These are phyloP conservation scores for Ditylenchus dipsaci DNA, from an alignment of 1,140 invertebrate genomes.

Conservation along the genomic window DNA sequence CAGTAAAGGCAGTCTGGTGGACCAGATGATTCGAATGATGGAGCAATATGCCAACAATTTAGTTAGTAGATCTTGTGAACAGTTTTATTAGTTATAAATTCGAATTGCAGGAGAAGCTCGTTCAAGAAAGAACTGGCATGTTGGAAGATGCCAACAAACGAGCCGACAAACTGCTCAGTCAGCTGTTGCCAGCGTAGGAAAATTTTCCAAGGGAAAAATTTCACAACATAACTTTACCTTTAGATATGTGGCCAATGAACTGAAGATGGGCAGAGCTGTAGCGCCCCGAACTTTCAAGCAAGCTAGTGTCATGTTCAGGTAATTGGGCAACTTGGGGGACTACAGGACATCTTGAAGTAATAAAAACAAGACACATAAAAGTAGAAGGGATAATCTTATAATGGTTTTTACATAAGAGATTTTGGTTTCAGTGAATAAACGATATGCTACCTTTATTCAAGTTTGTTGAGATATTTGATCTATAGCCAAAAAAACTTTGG, in stretches of 20 bases:
- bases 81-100: too few relatives aligned
- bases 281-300: constrained; percentile 50
- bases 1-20: constrained; percentile 53
- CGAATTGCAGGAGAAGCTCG: constrained; percentile 75
- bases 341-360: too few relatives aligned
- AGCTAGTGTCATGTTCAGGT: constrained; percentile 80
- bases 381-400: too few relatives aligned
- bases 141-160: constrained; percentile 55
- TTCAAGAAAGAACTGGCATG: constrained; percentile 79
- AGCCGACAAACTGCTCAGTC: constrained; percentile 54
- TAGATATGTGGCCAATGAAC: constrained; percentile 55
- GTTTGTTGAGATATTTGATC: too few relatives aligned
- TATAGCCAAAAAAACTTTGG: too few relatives aligned
- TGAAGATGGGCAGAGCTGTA: constrained; percentile 53
- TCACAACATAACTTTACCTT: not conserved
- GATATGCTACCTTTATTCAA: too few relatives aligned
- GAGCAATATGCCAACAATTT: constrained; percentile 85
- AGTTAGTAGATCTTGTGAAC: not conserved
- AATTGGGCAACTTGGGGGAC: too few relatives aligned
- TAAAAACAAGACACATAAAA: too few relatives aligned
- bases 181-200: constrained; percentile 43
- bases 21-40: constrained; percentile 57
- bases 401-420: too few relatives aligned
- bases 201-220: not conserved
- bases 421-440: too few relatives aligned